Evolutionary conservation across 2,888 invertebrate species (phyloP).

Genomic region (Pediacus dermestoides): DNA sequence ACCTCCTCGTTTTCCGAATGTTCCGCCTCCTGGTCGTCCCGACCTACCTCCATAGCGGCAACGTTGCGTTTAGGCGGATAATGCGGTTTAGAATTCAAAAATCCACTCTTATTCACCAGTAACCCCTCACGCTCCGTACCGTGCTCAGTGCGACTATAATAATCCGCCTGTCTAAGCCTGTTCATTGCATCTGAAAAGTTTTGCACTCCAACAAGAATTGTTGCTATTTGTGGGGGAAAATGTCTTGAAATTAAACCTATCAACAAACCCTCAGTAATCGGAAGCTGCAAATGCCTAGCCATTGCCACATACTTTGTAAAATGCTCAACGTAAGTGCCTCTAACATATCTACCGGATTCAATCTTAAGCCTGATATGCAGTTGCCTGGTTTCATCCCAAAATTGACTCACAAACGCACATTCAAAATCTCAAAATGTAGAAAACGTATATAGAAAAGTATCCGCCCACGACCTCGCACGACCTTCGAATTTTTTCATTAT

Average conservation of each 20-base stretch:
- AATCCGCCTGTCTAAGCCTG: constrained; percentile 8
- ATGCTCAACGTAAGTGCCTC: constrained; percentile 4
- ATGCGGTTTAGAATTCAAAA: no score
- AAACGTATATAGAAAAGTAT: constrained; percentile 4
- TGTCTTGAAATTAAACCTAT: not conserved
- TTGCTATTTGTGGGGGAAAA: not conserved
- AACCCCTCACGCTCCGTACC: no score
- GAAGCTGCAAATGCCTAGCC: constrained; percentile 3
- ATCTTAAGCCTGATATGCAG: constrained; percentile 1
- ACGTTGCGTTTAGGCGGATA: no score
- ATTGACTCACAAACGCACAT: constrained; percentile 4
- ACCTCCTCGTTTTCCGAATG: constrained; percentile 4
- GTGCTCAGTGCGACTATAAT: not conserved
- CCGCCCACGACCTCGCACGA: not conserved
- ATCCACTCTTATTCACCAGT: not conserved
- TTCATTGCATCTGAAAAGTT: constrained; percentile 2
- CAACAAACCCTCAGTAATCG: not conserved
- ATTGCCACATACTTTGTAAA: constrained; percentile 1
- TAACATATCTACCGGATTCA: constrained; percentile 3
- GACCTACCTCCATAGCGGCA: no score
- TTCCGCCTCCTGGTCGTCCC: not conserved
- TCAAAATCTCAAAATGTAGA: constrained; percentile 4
- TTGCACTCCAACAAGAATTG: not conserved
- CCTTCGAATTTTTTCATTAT: no score
- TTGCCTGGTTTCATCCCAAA: not conserved